Evolutionary conservation across 2,113 vertebrate genomes (phyloP).

Genomic region (Myotis brandtii): DNA sequence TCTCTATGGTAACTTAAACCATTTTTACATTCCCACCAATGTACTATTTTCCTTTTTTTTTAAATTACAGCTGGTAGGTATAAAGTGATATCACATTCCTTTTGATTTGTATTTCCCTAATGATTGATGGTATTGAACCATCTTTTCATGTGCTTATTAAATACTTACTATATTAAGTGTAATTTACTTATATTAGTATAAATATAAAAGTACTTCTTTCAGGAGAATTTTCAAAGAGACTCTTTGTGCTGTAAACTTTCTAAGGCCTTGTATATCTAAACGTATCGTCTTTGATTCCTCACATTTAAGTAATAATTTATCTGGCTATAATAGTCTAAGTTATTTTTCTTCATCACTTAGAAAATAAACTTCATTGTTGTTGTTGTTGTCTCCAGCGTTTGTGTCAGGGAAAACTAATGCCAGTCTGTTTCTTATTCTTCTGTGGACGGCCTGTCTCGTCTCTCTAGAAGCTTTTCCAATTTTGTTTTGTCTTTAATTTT

Average conservation of each 20-base stretch:
- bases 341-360: slow-evolving; percentile 27
- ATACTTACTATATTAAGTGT: background rate
- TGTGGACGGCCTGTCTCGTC: background rate
- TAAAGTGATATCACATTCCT: background rate
- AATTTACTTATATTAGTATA: background rate
- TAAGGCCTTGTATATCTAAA: background rate
- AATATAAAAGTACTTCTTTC: background rate
- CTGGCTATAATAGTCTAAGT: slow-evolving; percentile 12
- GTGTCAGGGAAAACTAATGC: background rate
- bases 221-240: background rate
- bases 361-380: background rate
- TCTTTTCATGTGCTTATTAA: slow-evolving; percentile 33
- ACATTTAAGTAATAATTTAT: slow-evolving; percentile 9
- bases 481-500: background rate
- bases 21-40: background rate
- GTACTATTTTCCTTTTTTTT: background rate
- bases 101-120: too few relatives aligned
- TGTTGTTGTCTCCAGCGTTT: background rate
- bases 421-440: background rate
- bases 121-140: background rate
- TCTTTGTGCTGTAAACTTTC: slow-evolving; percentile 10
- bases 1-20: background rate
- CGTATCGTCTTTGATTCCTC: background rate
- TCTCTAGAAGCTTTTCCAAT: background rate
- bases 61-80: background rate